Percentiles rank a stretch among this genome's conserved stretches.
phyloP scores from a whole-genome alignment of 2,888 invertebrate genomes.

The Mystacides longicornis region DNA sequence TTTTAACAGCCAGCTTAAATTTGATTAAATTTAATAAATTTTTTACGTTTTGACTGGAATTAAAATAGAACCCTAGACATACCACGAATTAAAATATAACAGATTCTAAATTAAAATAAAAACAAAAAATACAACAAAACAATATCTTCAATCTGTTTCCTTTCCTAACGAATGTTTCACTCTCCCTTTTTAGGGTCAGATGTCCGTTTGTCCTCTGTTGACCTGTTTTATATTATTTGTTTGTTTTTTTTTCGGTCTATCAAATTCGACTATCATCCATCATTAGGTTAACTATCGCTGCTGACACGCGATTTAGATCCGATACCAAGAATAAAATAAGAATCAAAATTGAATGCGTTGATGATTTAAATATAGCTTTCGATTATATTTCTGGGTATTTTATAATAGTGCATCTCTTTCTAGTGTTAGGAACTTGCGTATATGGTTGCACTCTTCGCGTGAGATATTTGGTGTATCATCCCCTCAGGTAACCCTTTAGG shows the following conservation, averaged over 20 bases:
- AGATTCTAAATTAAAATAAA: too few species aligned
- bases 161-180: too few species aligned
- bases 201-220: conserved; percentile 4
- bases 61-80: too few species aligned
- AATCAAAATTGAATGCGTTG: neutral
- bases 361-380: neutral
- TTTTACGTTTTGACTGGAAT: too few species aligned
- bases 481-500: neutral
- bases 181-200: conserved; percentile 3
- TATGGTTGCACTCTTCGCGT: neutral
- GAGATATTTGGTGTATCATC: neutral
- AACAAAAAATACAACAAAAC: too few species aligned
- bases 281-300: neutral
- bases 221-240: neutral
- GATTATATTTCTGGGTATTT: neutral
- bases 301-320: neutral
- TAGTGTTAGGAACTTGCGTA: neutral
- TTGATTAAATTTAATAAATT: too few species aligned
- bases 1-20: too few species aligned
- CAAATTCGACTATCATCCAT: neutral
- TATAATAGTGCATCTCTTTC: neutral
- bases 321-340: neutral
- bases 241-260: neutral
- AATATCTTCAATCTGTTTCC: too few species aligned
- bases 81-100: too few species aligned